Percentiles rank a stretch among this genome's conserved stretches.
These are phyloP conservation scores for Trilocha varians DNA, from an alignment of 2,888 invertebrate genomes.

Conservation along the genomic window DNA sequence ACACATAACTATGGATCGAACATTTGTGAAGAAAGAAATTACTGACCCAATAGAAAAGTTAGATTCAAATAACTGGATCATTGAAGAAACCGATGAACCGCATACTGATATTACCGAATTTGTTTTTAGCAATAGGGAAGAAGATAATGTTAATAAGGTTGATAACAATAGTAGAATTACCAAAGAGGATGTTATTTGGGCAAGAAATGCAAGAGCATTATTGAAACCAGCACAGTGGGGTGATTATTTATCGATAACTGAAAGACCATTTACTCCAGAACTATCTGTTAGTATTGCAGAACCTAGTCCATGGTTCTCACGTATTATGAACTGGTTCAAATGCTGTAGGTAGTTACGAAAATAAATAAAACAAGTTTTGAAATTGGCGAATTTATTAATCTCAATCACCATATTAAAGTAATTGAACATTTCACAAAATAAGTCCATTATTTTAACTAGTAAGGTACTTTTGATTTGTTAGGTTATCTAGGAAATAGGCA, in stretches of 20 bases:
- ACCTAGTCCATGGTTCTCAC: conserved; percentile 33
- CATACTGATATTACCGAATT: neutral
- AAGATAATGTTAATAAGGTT: conserved; percentile 6
- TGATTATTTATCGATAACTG: conserved; percentile 28
- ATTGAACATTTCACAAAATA: conserved; percentile 59
- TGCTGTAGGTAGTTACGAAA: conserved; percentile 48
- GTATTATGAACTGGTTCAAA: conserved; percentile 31
- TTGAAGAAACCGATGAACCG: conserved; percentile 16
- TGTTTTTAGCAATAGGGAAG: neutral
- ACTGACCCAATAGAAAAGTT: conserved; percentile 28
- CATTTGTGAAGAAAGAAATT: conserved; percentile 11
- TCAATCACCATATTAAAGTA: conserved; percentile 67
- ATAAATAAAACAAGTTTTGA: too few species aligned
- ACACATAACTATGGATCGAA: conserved; percentile 13
- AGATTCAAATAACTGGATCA: conserved; percentile 29
- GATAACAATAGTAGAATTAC: conserved; percentile 7
- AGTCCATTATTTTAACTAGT: conserved; percentile 35
- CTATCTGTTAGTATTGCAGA: conserved; percentile 27
- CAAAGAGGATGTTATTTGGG: conserved; percentile 23
- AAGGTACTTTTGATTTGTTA: conserved; percentile 50
- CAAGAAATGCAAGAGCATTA: conserved; percentile 26
- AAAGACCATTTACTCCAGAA: conserved; percentile 30
- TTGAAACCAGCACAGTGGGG: conserved; percentile 37
- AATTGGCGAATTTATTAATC: conserved; percentile 70
- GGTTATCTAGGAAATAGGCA: conserved; percentile 32